Base-by-base conservation (phyloP, 2,888 invertebrate species). In the Tachina grossa region DNA sequence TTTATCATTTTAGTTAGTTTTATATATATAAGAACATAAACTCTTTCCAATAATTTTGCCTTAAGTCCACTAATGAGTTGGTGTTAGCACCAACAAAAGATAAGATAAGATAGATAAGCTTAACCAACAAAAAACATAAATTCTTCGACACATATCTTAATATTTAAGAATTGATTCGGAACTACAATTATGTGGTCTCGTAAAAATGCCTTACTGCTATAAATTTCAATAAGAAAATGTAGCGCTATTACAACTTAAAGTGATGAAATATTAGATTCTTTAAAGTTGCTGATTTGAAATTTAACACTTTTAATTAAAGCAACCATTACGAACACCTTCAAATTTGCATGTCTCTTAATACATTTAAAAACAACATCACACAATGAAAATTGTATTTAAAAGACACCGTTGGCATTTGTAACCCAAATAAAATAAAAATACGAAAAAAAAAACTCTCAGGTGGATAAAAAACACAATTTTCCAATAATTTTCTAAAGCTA, bases 401-500 rank as follows among this genome's bases (percentile, higher is more conserved):
- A 83, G 53, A 75, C 79, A 82, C 79, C 65, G 61, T 79, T 83
- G 85, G 71, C 79, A 83, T 83, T 85, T 85, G 76, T 79, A 83
- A 85, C 75, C 75, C 61, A 79, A 83, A 85, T 83, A 61, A 45
- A 71, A 82, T 71, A 83, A 79, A 77, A 83, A 74, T 71, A 11
- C 31, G 41, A 49, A 53, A 76, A 16, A 49, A 49, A 61, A 31
- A 75, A 74, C 11, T 22, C 41, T n/a, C 53, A 53, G 19, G 19
- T 53, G 53, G 19, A 53, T 31, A 31, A 6, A 72, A 72, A 79
- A 85, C 79, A 82, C 65, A 79, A 83, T 83, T 83, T 85, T 85
- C 75, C 83, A 85, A 85, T 85, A 83, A 83, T 85, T 85, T 85
- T 83, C 71, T 83, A 69, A 71, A 71, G 66, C 75, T 61, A 75